phyloP scores from a whole-genome alignment of 2,113 vertebrate genomes.

The Crocuta crocuta region DNA sequence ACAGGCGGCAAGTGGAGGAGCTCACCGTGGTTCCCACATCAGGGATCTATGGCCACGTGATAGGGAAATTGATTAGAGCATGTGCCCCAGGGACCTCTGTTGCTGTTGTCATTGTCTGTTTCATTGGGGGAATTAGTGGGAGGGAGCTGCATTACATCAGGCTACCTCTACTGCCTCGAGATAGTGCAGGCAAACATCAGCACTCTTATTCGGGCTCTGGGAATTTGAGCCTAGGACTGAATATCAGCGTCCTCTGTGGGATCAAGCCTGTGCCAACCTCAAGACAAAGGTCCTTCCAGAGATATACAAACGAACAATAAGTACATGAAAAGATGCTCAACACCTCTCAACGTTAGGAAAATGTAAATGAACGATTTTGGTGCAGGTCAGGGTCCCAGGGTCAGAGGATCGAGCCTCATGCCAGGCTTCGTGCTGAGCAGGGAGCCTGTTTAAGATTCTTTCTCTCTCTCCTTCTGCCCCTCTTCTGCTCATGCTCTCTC shows the following conservation, averaged over 20 bases:
- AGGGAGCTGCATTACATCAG: rapidly evolving
- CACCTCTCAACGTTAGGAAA: neutral
- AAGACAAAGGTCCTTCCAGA: neutral
- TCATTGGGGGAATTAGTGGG: too few species aligned
- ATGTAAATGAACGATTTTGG: neutral
- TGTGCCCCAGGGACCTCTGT: neutral
- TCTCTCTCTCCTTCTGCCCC: too few species aligned
- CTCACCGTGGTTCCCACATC: neutral
- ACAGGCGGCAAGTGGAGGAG: neutral
- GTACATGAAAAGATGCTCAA: neutral
- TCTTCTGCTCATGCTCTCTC: too few species aligned
- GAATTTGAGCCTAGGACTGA: neutral
- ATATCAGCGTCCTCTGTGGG: neutral
- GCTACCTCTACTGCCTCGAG: neutral
- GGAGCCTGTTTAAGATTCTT: too few species aligned
- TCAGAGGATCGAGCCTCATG: too few species aligned
- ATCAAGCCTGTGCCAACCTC: neutral
- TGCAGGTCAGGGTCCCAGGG: too few species aligned
- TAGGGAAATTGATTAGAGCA: neutral
- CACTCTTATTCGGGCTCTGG: neutral
- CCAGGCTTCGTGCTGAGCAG: too few species aligned
- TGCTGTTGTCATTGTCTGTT: neutral
- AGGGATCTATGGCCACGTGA: rapidly evolving
- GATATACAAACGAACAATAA: neutral
- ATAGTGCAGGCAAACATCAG: neutral